These are phyloP conservation scores for Pseudococcus viburni DNA, from an alignment of 2,888 invertebrate genomes.

Conservation along the genomic window DNA sequence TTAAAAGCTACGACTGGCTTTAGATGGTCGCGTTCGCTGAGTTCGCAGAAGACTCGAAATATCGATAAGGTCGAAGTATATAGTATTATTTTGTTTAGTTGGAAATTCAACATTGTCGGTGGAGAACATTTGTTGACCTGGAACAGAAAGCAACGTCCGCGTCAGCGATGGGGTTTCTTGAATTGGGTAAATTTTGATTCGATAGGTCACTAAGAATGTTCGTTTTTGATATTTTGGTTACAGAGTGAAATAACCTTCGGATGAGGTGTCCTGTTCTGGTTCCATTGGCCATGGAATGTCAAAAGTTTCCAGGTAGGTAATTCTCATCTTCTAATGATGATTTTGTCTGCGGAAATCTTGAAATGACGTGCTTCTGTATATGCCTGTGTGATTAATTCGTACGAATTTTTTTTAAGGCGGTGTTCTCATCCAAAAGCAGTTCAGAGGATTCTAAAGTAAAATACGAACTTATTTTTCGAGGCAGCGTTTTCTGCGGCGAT, in stretches of 20 bases:
- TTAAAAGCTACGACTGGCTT: slow-evolving; percentile 34
- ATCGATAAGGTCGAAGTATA: background rate
- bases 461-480: no score
- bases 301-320: background rate
- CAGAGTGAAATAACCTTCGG: background rate
- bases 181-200: background rate
- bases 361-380: background rate
- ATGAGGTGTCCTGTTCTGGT: background rate
- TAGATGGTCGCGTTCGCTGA: background rate
- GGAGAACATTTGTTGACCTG: background rate
- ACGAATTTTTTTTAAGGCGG: background rate
- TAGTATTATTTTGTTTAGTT: background rate
- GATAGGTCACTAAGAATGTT: background rate
- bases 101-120: background rate
- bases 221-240: background rate
- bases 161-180: slow-evolving; percentile 12
- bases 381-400: background rate
- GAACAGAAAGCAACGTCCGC: background rate
- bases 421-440: background rate
- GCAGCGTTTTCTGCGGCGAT: background rate
- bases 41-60: background rate
- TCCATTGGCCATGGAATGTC: background rate
- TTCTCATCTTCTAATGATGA: no score
- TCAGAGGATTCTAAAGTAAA: background rate
- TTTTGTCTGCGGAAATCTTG: no score